phyloP scores from a whole-genome alignment of 2,888 invertebrate species.

The Leptinotarsa tumamoca region DNA sequence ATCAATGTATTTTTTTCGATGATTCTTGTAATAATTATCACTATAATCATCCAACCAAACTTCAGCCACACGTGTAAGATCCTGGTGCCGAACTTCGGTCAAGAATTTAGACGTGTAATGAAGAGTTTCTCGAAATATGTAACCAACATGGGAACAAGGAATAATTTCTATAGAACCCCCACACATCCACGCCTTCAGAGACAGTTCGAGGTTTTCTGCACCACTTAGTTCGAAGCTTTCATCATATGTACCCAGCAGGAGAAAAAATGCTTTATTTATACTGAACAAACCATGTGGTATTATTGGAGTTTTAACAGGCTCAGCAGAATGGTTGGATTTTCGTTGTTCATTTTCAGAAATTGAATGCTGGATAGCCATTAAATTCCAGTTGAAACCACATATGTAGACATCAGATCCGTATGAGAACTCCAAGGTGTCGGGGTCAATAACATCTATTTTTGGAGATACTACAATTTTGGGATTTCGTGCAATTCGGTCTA shows the following conservation, averaged over 20 bases:
- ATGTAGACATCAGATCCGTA: slow-evolving; percentile 89
- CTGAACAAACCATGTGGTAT: slow-evolving; percentile 99
- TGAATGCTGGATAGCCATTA: slow-evolving; percentile 98
- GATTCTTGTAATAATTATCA: slow-evolving; percentile 97
- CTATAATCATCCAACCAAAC: slow-evolving; percentile 98
- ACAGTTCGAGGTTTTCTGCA: slow-evolving; percentile 96
- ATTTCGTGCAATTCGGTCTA: slow-evolving; percentile 88
- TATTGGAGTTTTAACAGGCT: slow-evolving; percentile 95
- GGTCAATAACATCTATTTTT: slow-evolving; percentile 95
- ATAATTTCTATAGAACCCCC: slow-evolving; percentile 96
- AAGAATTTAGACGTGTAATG: slow-evolving; percentile 82
- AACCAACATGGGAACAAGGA: slow-evolving; percentile 98
- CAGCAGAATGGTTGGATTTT: slow-evolving; percentile 86
- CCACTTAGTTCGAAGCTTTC: slow-evolving; percentile 99
- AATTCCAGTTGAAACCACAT: slow-evolving; percentile 92
- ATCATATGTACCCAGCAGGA: slow-evolving; percentile 94
- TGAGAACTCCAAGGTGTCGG: slow-evolving; percentile 91
- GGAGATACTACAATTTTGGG: slow-evolving; percentile 93
- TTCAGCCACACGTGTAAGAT: slow-evolving; percentile 95
- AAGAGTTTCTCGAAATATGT: slow-evolving; percentile 94
- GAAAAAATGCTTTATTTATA: slow-evolving; percentile 93
- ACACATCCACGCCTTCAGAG: slow-evolving; percentile 99
- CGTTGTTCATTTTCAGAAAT: slow-evolving; percentile 91
- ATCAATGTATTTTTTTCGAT: slow-evolving; percentile 67
- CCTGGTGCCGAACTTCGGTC: slow-evolving; percentile 73